Percentiles rank a stretch among this genome's conserved stretches.
Evolutionary conservation across 2,797 vertebrate species (phyloP).

Genomic region (Ctenopoma multispine): DNA sequence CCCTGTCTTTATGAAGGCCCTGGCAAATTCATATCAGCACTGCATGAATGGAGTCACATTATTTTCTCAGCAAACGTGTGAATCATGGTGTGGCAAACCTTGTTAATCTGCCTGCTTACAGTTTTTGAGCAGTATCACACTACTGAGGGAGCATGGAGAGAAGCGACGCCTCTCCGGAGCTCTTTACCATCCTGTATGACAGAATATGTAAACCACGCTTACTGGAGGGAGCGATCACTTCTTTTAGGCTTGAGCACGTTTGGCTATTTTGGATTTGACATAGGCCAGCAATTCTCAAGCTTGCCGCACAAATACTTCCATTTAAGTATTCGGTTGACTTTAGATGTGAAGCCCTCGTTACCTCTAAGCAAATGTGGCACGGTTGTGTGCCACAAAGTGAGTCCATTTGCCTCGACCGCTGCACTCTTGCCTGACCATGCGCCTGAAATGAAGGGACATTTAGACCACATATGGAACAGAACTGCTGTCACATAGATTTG

Average conservation of each 20-base stretch:
- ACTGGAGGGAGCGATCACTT: constrained; percentile 43
- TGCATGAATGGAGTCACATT: constrained; percentile 50
- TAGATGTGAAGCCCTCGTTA: constrained; percentile 30
- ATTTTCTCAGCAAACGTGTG: constrained; percentile 58
- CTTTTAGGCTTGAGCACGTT: constrained; percentile 48
- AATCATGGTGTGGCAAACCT: constrained; percentile 67
- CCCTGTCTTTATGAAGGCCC: constrained; percentile 30
- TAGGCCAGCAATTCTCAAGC: constrained; percentile 56
- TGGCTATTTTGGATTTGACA: constrained; percentile 69
- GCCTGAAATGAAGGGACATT: constrained; percentile 73
- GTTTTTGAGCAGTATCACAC: constrained; percentile 70
- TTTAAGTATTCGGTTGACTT: constrained; percentile 72
- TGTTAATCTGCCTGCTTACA: constrained; percentile 76
- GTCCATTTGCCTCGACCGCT: constrained; percentile 58
- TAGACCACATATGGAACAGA: constrained; percentile 78
- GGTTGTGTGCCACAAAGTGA: constrained; percentile 51
- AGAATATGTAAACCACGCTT: constrained; percentile 44
- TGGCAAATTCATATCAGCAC: constrained; percentile 60
- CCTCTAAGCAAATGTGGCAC: constrained; percentile 60
- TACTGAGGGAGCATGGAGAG: constrained; percentile 54
- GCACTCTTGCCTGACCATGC: constrained; percentile 63
- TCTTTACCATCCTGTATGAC: constrained; percentile 41
- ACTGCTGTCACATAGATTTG: constrained; percentile 44
- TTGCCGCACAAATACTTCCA: constrained; percentile 70
- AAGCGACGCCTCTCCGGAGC: constrained; percentile 46